Conservation (phyloP, 2,797 vertebrate genomes). For the Clarias pachynema region DNA sequence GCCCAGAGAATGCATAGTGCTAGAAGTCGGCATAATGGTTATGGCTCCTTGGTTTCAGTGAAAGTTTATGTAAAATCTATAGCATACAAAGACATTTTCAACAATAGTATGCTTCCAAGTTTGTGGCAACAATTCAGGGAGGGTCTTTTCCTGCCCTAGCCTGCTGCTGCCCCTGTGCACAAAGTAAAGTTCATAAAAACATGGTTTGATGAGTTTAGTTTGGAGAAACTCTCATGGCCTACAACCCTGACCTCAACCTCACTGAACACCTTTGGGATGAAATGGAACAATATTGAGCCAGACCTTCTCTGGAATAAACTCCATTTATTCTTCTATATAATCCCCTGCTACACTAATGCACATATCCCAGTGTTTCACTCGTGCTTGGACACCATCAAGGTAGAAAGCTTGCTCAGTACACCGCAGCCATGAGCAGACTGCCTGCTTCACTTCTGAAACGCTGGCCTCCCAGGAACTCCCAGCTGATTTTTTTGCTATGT, state of each 20-base stretch:
- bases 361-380: no score
- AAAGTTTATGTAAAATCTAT: neutral
- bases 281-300: neutral
- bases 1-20: neutral
- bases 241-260: neutral
- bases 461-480: no score
- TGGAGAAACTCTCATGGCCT: neutral
- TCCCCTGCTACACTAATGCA: no score
- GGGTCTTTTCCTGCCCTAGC: neutral
- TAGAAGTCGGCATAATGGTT: neutral
- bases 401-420: no score
- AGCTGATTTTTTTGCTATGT: no score
- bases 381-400: no score
- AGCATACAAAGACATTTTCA: neutral
- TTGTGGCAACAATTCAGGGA: neutral
- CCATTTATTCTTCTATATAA: no score
- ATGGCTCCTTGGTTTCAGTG: neutral
- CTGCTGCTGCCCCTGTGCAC: neutral
- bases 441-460: no score
- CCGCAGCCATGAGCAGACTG: no score
- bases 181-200: neutral
- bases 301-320: no score
- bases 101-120: neutral
- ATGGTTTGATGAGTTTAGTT: neutral
- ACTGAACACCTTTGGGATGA: neutral